Base-by-base conservation (phyloP, 2,797 vertebrate genomes). In the Chloroceryle inda region DNA sequence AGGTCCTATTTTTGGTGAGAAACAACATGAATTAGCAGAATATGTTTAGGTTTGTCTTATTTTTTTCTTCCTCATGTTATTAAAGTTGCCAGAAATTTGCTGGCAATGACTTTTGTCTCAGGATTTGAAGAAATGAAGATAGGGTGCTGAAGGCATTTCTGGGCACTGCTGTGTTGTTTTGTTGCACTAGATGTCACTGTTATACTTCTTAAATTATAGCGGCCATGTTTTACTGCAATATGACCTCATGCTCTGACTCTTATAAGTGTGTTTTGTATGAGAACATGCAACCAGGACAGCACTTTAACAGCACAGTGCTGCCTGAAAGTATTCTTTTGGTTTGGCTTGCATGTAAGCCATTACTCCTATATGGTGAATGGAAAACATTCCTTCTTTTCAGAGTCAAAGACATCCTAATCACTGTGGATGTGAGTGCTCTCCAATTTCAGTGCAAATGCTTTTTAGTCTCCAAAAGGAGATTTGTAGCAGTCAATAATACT, bases 151-250 rank as follows among this genome's bases (percentile, higher is more conserved):
- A 37, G 27, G 21, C 24, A 33, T 31, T 55, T 45, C 23, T 62
- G 67, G 49, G 24, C 4, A 21, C 35, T 92, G 88, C 58, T 33
- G 83, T 92, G 33, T 13, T 33, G 13, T 13, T 22, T 5, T 33
- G 0, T 13, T 71, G 27, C 98, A 86, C 96, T 79, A 98, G 98
- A 91, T 97, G 98, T 89, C 97, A 97, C 89, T 88, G 68, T 97
- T 97, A 85, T 19, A 86, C 83, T 85, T 91, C 64, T 49, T 77
- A 52, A 85, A 91, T 40, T 35, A 31, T 6, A 16, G 2, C 22
- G 5, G 2, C 5, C 26, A 0, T 31, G 1, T 21, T 27, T 45
- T 37, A 17, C 45, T 62, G 21, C 52, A 13, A 4, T n/a, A 26
- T 1, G 0, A 10, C 22, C 24, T 88, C n/a, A 22, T 14, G 10